Conservation (phyloP, 92 coral and sea anemone genomes). For the Muricea muricata region DNA sequence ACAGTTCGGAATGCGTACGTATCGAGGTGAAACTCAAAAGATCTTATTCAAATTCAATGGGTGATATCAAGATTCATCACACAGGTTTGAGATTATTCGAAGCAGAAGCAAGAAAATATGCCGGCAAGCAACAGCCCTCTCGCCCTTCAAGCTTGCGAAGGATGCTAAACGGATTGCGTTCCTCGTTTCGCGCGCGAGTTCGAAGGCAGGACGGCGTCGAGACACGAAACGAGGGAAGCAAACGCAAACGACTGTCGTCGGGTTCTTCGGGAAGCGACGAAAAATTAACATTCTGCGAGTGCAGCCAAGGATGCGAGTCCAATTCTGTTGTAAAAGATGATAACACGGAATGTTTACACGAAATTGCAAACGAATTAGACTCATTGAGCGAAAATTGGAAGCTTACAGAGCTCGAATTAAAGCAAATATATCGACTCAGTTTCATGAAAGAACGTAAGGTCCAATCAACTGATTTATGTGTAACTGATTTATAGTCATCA, state of each 20-base stretch:
- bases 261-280: background rate
- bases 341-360: background rate
- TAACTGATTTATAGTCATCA: constrained; percentile 76
- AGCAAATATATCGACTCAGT: constrained; percentile 49
- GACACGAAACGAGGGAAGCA: constrained; percentile 11
- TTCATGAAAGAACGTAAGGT: constrained; percentile 44
- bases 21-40: constrained; percentile 44
- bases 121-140: background rate
- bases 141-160: constrained; percentile 19
- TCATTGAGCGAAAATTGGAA: constrained; percentile 34
- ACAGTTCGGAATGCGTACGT: constrained; percentile 17
- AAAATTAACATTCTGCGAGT: background rate
- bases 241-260: constrained; percentile 1
- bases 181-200: constrained; percentile 59
- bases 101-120: constrained; percentile 31
- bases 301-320: background rate
- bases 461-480: constrained; percentile 88
- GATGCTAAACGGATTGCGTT: constrained; percentile 39
- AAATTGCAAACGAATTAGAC: background rate
- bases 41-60: constrained; percentile 35
- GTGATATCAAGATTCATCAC: constrained; percentile 27
- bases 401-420: constrained; percentile 49
- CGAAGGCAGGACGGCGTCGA: constrained; percentile 48
- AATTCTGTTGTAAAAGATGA: background rate
- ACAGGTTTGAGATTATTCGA: constrained; percentile 27